These are phyloP conservation scores for Lophura nycthemera DNA, from an alignment of 2,113 vertebrate species.

Conservation along the genomic window DNA sequence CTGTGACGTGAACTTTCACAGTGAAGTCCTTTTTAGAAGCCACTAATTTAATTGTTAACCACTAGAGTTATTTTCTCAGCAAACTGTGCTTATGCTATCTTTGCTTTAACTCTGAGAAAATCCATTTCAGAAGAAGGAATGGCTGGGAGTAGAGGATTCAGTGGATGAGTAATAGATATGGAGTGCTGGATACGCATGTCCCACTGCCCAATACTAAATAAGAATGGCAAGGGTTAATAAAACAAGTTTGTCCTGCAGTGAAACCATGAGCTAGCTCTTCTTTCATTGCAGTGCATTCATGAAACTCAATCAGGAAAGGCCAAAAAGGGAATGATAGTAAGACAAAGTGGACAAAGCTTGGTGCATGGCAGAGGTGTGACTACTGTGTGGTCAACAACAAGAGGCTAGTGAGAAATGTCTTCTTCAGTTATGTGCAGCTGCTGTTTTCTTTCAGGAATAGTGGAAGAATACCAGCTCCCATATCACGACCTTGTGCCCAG, in stretches of 20 bases:
- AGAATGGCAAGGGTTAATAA: too few relatives aligned
- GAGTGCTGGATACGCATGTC: not conserved
- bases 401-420: not conserved
- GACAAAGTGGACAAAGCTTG: not conserved
- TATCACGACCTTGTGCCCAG: slow-evolving; percentile 93
- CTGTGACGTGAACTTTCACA: not conserved
- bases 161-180: not conserved
- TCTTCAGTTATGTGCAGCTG: not conserved
- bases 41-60: not conserved
- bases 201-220: not conserved
- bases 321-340: not conserved
- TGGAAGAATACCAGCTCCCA: slow-evolving; percentile 95
- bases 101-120: not conserved
- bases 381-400: not conserved
- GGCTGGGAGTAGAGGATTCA: not conserved
- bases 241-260: not conserved
- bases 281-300: not conserved
- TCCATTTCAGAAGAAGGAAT: not conserved
- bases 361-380: too few relatives aligned
- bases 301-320: not conserved
- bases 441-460: slow-evolving; percentile 82
- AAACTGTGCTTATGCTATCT: not conserved
- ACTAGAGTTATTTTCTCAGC: not conserved
- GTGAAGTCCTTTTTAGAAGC: not conserved
- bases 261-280: not conserved